A percentile compares a stretch with the other conserved stretches of the same genome.
phyloP scores from a whole-genome alignment of 2,888 invertebrate species.

The Thereva unica region DNA sequence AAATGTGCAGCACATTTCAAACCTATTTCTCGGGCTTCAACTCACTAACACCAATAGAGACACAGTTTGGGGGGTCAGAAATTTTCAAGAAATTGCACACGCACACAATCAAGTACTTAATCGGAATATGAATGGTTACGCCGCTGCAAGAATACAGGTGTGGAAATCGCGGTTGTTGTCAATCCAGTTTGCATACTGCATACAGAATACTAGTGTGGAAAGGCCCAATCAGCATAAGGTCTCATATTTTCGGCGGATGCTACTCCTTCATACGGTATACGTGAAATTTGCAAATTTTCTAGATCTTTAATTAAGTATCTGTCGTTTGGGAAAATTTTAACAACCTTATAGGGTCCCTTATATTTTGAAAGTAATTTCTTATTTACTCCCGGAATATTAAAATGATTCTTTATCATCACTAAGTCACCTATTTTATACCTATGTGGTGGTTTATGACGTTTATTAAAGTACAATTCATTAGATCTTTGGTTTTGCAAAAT shows the following conservation, averaged over 20 bases:
- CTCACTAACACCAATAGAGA: too few relatives aligned
- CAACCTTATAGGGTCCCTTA: neutral
- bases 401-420: slow-evolving; percentile 3
- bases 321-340: neutral
- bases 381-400: neutral
- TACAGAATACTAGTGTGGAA: too few relatives aligned
- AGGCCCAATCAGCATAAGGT: neutral
- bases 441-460: slow-evolving; percentile 3
- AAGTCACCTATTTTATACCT: slow-evolving; percentile 7
- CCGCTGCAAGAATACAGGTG: too few relatives aligned
- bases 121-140: too few relatives aligned
- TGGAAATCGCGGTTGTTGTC: too few relatives aligned
- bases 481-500: too few relatives aligned
- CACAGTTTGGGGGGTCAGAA: too few relatives aligned
- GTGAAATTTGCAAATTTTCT: slow-evolving; percentile 11
- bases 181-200: too few relatives aligned
- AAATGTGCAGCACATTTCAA: too few relatives aligned
- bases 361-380: slow-evolving; percentile 12
- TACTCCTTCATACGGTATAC: neutral
- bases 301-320: slow-evolving; percentile 10
- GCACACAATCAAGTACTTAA: too few relatives aligned
- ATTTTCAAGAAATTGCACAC: too few relatives aligned
- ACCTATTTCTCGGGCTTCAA: too few relatives aligned
- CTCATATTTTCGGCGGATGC: slow-evolving; percentile 7
- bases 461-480: neutral